These are phyloP conservation scores for Heterohyrax brucei DNA, from an alignment of 2,797 vertebrate species.

Conservation along the genomic window DNA sequence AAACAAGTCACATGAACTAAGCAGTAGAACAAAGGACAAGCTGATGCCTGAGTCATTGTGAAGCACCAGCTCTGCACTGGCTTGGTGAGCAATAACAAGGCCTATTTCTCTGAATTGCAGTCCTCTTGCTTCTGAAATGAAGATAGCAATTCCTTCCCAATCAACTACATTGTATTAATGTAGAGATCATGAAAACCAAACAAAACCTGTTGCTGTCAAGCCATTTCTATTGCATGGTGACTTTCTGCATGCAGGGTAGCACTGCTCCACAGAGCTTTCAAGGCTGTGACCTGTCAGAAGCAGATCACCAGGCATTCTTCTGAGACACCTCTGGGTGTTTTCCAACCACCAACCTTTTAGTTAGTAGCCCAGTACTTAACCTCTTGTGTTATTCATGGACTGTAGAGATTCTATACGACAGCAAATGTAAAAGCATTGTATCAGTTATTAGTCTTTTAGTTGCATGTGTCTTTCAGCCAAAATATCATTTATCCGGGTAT, in stretches of 20 bases:
- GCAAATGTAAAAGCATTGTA: neutral
- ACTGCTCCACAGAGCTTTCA: neutral
- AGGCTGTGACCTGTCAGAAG: neutral
- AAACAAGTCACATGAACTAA: neutral
- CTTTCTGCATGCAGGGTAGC: neutral
- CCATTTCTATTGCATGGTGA: neutral
- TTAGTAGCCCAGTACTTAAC: neutral
- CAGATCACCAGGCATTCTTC: neutral
- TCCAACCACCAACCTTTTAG: neutral
- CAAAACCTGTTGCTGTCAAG: neutral
- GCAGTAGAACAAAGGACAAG: neutral
- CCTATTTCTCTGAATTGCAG: neutral
- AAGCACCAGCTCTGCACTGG: neutral
- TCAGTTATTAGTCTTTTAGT: neutral
- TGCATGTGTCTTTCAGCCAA: neutral
- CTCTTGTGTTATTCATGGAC: neutral
- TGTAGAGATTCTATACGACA: neutral
- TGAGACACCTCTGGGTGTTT: neutral
- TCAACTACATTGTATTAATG: neutral
- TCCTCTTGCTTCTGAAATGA: neutral
- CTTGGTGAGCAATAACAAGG: fast-evolving
- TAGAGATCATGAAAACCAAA: neutral
- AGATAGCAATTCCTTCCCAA: no score
- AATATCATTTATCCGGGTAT: neutral
- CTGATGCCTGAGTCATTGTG: neutral